Evolutionary conservation across 2,113 vertebrate genomes (phyloP), one percentile per base, ranked within the genome.

Genomic region (Marmota monax): DNA sequence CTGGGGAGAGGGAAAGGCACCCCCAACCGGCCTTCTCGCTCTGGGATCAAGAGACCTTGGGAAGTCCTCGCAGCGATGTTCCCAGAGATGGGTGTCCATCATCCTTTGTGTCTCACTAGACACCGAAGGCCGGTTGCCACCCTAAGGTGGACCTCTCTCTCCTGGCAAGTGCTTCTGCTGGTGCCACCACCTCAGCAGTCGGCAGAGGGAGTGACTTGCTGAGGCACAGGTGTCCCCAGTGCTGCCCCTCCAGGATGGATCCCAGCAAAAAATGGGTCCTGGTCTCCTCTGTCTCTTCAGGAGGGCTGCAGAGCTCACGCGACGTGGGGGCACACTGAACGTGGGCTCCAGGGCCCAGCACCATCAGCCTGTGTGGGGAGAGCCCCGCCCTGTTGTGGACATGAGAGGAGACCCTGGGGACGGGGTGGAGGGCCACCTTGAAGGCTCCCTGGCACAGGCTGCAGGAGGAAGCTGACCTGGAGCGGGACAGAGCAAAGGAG

Each of bases 361-460:
- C 11, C 82, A 37, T 2, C 18, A 63, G 61, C 61, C 45, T 45
- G 45, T 45, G 45, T 45, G 42, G 42, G 42, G 42, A 42, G 5
- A 42, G 42, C 58, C 23, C 58, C 10, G 22, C 58, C 56, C 58
- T 61, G 58, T 10, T 1, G 61, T 63, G 25, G 61, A 27, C 61
- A 63, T 63, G 61, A 4, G 10, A 3, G 1, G 23, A 18, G 77
- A 25, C 7, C 76, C 27, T 34, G 1, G 9, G 16, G 4, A 12
- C 42, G 6, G 39, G n/a, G 4, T 0, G 2, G 32, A 53, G 4
- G 12, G 6, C 0, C 23, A 11, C 34, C 4, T 17, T 23, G 34
- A 72, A 4, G 2, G 4, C 42, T 48, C 17, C 63, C 29, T 56
- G 3, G 2, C 16, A 16, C 56, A 25, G 56, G n/a, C 56, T 70